phyloP scores from a whole-genome alignment of 23 tunicate species.

The Ascidia mentula region DNA sequence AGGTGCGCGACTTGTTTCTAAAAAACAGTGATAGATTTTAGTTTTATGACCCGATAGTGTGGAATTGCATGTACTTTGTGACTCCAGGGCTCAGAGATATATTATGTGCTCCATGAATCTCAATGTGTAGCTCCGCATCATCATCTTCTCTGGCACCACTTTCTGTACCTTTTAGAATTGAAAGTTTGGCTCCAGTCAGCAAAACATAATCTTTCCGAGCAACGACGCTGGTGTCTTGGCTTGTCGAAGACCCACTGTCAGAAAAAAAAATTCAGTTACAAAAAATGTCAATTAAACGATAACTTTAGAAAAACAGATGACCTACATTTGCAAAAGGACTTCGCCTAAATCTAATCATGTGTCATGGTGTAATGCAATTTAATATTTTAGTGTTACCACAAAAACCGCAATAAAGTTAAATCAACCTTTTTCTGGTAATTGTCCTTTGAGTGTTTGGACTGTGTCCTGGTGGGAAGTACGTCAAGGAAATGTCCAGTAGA shows the following conservation, averaged over 20 bases:
- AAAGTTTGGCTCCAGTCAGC: slow-evolving; percentile 29
- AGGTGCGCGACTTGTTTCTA: slow-evolving; percentile 35
- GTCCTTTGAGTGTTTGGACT: background rate
- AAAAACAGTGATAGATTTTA: background rate
- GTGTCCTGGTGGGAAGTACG: background rate
- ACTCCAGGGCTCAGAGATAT: background rate
- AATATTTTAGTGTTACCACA: too few species aligned
- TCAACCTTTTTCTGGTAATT: background rate
- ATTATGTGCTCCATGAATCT: background rate
- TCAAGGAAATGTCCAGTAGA: background rate
- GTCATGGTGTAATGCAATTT: too few species aligned
- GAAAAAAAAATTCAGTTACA: background rate
- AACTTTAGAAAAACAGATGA: too few species aligned
- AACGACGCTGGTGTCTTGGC: slow-evolving; percentile 17
- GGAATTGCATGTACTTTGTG: too few species aligned
- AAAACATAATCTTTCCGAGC: slow-evolving; percentile 29
- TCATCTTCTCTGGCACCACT: slow-evolving; percentile 38
- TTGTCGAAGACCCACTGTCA: background rate
- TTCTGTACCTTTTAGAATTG: slow-evolving; percentile 6
- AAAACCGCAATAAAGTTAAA: too few species aligned
- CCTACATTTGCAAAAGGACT: too few species aligned
- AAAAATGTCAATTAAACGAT: too few species aligned
- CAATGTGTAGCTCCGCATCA: slow-evolving; percentile 39
- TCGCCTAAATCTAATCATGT: too few species aligned
- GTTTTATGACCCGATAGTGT: too few species aligned